Conservation (phyloP, 2,888 invertebrate species). For the Pimpla rufipes region DNA sequence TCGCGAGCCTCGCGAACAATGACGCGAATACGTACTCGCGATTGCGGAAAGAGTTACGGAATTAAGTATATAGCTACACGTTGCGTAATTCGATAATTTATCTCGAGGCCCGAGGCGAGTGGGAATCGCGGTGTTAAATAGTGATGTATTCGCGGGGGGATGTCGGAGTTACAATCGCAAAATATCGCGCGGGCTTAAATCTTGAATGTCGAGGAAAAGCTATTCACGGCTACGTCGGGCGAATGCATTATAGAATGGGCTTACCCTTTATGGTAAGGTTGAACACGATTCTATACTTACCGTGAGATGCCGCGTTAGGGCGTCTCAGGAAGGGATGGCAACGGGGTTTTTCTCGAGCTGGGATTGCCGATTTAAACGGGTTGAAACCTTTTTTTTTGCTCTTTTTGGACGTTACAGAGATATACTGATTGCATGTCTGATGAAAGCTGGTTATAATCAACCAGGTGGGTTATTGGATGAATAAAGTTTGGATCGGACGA, state of each 20-base stretch:
- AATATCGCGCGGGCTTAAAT: constrained; percentile 21
- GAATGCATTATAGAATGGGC: constrained; percentile 31
- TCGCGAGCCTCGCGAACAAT: no score
- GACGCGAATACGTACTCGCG: no score
- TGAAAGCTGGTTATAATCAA: no score
- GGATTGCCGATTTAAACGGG: not conserved
- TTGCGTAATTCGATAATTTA: not conserved
- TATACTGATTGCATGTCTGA: no score
- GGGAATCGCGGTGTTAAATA: not conserved
- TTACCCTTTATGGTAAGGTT: not conserved
- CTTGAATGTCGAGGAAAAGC: constrained; percentile 32
- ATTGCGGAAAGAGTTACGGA: no score
- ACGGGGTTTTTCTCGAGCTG: not conserved
- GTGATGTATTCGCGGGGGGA: not conserved
- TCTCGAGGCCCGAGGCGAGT: not conserved
- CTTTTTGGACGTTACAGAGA: no score
- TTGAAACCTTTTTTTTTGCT: no score
- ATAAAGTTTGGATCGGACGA: no score
- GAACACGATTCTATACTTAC: constrained; percentile 27
- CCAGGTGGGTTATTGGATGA: no score
- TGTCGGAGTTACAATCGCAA: not conserved
- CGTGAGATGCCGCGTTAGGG: not conserved
- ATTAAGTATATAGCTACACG: no score
- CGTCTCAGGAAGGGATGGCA: not conserved
- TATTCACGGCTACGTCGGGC: constrained; percentile 4